Evolutionary conservation across 2,888 invertebrate genomes (phyloP).

Genomic region (Drepana falcataria): DNA sequence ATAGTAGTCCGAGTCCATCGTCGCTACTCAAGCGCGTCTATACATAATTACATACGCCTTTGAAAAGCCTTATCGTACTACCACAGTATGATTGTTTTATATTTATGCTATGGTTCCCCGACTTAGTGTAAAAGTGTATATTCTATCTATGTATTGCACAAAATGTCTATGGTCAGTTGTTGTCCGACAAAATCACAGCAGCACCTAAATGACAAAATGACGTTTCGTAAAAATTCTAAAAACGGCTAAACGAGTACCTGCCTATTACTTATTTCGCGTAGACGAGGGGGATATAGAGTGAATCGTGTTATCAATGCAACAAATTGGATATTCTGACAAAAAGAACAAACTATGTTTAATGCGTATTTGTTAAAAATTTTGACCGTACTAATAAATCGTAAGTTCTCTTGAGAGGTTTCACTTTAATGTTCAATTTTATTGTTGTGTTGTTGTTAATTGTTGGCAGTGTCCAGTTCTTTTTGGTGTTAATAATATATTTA

Average conservation of each 20-base stretch:
- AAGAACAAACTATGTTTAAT: conserved; percentile 29
- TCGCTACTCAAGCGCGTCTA: too few relatives aligned
- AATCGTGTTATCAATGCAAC: conserved; percentile 21
- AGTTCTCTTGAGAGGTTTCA: conserved; percentile 57
- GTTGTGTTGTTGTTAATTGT: conserved; percentile 17
- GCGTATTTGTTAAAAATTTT: conserved; percentile 27
- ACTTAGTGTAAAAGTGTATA: not conserved
- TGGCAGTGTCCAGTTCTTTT: not conserved
- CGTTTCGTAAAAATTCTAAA: conserved; percentile 36
- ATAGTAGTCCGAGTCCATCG: too few relatives aligned
- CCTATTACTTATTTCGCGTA: not conserved
- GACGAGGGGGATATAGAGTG: conserved; percentile 8
- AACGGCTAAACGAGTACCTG: not conserved
- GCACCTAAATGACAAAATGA: conserved; percentile 22
- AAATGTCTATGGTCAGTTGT: conserved; percentile 26
- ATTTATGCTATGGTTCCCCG: too few relatives aligned
- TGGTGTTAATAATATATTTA: conserved; percentile 2
- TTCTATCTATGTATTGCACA: not conserved
- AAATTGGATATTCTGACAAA: conserved; percentile 19
- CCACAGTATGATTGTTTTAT: too few relatives aligned
- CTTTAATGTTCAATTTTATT: conserved; percentile 44
- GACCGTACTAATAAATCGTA: conserved; percentile 43
- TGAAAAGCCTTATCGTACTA: too few relatives aligned
- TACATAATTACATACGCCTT: too few relatives aligned
- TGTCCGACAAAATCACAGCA: conserved; percentile 14